Evolutionary conservation across 2,797 vertebrate species (phyloP).

Genomic region (Tachyglossus aculeatus): DNA sequence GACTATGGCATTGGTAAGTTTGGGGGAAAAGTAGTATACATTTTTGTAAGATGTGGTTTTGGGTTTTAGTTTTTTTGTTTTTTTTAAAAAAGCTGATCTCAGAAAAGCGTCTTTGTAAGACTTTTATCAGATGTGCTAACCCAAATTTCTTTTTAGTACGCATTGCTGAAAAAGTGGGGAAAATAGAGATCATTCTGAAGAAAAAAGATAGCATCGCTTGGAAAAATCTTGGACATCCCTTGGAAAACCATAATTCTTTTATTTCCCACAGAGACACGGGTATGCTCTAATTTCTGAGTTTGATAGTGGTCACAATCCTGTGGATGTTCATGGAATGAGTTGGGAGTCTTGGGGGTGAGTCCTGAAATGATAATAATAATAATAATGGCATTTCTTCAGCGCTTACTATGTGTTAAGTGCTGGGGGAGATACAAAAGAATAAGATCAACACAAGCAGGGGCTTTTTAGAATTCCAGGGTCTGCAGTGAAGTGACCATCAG

Average conservation of each 20-base stretch:
- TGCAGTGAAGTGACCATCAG: too few species aligned
- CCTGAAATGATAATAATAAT: too few species aligned
- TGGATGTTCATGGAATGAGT: too few species aligned
- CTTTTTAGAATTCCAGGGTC: too few species aligned
- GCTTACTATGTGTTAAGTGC: too few species aligned
- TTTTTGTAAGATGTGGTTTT: too few species aligned
- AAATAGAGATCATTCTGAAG: constrained; percentile 85
- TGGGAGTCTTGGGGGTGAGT: too few species aligned
- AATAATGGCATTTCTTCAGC: too few species aligned
- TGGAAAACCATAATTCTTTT: constrained; percentile 84
- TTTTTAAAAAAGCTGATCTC: background rate
- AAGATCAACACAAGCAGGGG: too few species aligned
- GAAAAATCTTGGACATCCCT: constrained; percentile 80
- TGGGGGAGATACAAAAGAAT: too few species aligned
- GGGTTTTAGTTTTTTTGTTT: background rate
- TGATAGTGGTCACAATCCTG: too few species aligned
- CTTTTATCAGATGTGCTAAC: background rate
- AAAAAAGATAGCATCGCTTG: constrained; percentile 81
- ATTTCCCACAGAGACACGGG: constrained; percentile 80
- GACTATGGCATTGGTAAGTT: background rate
- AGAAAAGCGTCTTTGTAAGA: background rate
- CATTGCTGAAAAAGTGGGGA: constrained; percentile 79
- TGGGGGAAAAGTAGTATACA: background rate
- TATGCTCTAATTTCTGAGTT: constrained; percentile 53
- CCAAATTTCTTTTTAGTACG: constrained; percentile 66